Evolutionary conservation across 2,888 invertebrate species (phyloP).

Genomic region (Tridacna gigas): DNA sequence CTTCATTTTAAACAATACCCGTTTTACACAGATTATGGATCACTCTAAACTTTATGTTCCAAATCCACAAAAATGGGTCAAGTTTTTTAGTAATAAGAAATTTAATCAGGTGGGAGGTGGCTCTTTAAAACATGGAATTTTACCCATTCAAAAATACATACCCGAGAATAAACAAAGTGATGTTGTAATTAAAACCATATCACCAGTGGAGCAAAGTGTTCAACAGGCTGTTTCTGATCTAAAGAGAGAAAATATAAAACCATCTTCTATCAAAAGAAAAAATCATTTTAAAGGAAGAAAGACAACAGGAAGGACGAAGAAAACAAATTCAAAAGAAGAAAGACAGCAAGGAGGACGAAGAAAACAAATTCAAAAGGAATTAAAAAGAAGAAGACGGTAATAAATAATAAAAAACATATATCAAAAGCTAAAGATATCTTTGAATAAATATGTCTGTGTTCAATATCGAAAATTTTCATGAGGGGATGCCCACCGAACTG

Average conservation of each 20-base stretch:
- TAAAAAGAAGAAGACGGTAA: background rate
- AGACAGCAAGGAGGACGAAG: background rate
- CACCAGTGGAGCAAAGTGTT: slow-evolving; percentile 13
- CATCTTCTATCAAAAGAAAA: background rate
- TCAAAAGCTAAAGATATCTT: slow-evolving; percentile 21
- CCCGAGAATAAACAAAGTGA: slow-evolving; percentile 4
- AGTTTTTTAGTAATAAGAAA: slow-evolving; percentile 14
- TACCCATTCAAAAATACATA: slow-evolving; percentile 15
- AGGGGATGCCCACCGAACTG: slow-evolving; percentile 21
- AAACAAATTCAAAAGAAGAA: slow-evolving; percentile 9
- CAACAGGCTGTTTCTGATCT: slow-evolving; percentile 18
- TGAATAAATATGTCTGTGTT: slow-evolving; percentile 29
- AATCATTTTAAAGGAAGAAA: slow-evolving; percentile 1
- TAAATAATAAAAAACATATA: slow-evolving; percentile 1
- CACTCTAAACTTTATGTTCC: slow-evolving; percentile 34
- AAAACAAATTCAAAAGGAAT: background rate
- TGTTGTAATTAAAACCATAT: slow-evolving; percentile 18
- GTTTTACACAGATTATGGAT: slow-evolving; percentile 22
- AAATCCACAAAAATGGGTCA: slow-evolving; percentile 29
- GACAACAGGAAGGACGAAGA: background rate
- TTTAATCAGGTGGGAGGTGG: slow-evolving; percentile 2
- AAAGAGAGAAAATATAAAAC: slow-evolving; percentile 27
- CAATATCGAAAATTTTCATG: slow-evolving; percentile 24
- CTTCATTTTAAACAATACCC: slow-evolving; percentile 12
- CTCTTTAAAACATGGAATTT: slow-evolving; percentile 13